Evolutionary conservation across 2,797 vertebrate genomes (phyloP).

Genomic region (Coracias cyanogaster): DNA sequence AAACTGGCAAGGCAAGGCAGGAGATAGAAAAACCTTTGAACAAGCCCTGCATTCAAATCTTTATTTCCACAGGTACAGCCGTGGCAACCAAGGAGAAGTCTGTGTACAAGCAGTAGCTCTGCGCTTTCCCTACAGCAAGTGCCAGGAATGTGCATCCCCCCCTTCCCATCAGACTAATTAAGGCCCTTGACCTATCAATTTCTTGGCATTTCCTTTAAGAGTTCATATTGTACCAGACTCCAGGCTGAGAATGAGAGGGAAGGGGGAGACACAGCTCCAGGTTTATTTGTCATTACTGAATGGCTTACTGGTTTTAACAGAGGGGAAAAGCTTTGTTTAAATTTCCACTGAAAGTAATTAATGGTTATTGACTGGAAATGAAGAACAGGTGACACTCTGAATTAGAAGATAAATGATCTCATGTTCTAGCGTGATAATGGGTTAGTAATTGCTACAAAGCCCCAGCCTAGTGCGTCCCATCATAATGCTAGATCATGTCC

Average conservation of each 20-base stretch:
- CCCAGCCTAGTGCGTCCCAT: constrained; percentile 76
- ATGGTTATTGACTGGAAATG: constrained; percentile 88
- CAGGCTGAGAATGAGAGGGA: constrained; percentile 69
- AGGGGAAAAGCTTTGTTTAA: constrained; percentile 84
- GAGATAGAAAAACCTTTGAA: not conserved
- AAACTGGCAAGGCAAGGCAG: not conserved
- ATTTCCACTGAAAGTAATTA: constrained; percentile 84
- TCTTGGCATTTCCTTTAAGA: constrained; percentile 83
- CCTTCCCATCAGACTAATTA: constrained; percentile 74
- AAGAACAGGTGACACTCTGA: constrained; percentile 88
- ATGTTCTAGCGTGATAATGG: constrained; percentile 89
- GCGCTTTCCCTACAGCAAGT: constrained; percentile 1
- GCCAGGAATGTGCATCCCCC: constrained; percentile 59
- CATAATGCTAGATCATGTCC: constrained; percentile 85
- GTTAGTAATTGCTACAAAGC: constrained; percentile 86
- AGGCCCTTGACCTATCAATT: constrained; percentile 83
- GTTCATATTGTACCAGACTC: constrained; percentile 73
- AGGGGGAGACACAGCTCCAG: constrained; percentile 68
- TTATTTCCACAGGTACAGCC: constrained; percentile 10
- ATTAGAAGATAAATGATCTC: constrained; percentile 88
- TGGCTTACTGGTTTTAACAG: constrained; percentile 82
- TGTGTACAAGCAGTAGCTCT: constrained; percentile 1
- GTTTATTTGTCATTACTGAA: constrained; percentile 84
- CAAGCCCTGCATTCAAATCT: not conserved
- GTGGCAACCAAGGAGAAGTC: not conserved